Conservation (phyloP, 2,113 vertebrate genomes). For the Macroglossus sobrinus region DNA sequence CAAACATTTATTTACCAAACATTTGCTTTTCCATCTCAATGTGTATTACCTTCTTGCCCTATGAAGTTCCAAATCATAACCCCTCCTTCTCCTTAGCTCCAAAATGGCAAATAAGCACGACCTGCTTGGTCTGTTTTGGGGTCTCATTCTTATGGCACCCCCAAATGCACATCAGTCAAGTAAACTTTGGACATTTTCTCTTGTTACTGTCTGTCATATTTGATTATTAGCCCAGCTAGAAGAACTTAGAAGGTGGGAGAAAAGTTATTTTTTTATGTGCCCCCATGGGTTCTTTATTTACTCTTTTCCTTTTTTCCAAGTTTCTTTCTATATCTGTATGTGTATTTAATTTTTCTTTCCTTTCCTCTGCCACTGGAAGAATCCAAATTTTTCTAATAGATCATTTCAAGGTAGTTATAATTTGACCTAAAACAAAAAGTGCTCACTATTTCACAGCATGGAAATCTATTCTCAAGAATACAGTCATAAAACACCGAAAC, state of each 20-base stretch:
- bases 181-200: not conserved
- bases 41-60: not conserved
- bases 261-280: not conserved
- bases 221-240: not conserved
- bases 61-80: not conserved
- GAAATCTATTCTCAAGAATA: conserved; percentile 30
- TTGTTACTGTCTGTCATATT: not conserved
- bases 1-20: not conserved
- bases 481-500: not conserved
- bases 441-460: not conserved
- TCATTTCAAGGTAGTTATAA: not conserved
- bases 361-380: conserved; percentile 8
- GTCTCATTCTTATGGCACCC: not conserved
- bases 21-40: not conserved
- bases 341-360: not conserved
- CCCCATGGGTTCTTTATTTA: not conserved
- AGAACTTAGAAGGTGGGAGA: not conserved
- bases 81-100: not conserved
- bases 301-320: not conserved
- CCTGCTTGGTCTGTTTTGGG: not conserved
- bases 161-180: not conserved
- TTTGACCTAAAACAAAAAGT: conserved; percentile 30
- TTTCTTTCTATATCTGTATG: not conserved
- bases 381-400: not conserved
- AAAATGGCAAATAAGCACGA: not conserved